These are phyloP conservation scores for Paramormyrops hopkinsi DNA, from an alignment of 2,797 vertebrate species.

Conservation along the genomic window DNA sequence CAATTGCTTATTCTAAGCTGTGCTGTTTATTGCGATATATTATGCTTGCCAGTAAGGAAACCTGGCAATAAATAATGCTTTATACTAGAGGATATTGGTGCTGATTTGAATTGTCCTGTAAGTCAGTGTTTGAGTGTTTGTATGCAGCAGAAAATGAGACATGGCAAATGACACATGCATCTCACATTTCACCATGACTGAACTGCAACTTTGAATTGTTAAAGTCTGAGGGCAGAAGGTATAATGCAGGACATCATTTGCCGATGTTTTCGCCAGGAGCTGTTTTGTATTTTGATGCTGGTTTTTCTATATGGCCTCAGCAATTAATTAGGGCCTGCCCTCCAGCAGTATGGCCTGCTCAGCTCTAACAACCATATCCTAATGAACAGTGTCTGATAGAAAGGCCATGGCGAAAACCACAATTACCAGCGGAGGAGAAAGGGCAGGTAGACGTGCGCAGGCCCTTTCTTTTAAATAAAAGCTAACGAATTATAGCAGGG, in stretches of 20 bases:
- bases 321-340: slow-evolving; percentile 38
- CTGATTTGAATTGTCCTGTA: background rate
- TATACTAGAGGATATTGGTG: background rate
- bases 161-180: background rate
- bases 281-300: slow-evolving; percentile 35
- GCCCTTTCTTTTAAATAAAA: background rate
- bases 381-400: slow-evolving; percentile 38
- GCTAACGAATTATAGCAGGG: background rate
- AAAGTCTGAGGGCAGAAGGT: slow-evolving; percentile 54
- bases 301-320: slow-evolving; percentile 25
- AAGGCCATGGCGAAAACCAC: slow-evolving; percentile 27
- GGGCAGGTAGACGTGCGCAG: slow-evolving; percentile 23
- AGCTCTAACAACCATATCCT: slow-evolving; percentile 25
- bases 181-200: background rate
- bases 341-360: slow-evolving; percentile 35
- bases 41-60: slow-evolving; percentile 11
- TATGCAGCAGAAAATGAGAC: background rate
- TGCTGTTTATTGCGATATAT: slow-evolving; percentile 9
- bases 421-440: slow-evolving; percentile 28
- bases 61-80: background rate
- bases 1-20: background rate
- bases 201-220: background rate
- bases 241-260: slow-evolving; percentile 33
- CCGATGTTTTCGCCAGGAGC: slow-evolving; percentile 24
- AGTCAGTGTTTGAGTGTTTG: background rate